Conservation (phyloP, 2,113 vertebrate species). For the Phalacrocorax aristotelis region DNA sequence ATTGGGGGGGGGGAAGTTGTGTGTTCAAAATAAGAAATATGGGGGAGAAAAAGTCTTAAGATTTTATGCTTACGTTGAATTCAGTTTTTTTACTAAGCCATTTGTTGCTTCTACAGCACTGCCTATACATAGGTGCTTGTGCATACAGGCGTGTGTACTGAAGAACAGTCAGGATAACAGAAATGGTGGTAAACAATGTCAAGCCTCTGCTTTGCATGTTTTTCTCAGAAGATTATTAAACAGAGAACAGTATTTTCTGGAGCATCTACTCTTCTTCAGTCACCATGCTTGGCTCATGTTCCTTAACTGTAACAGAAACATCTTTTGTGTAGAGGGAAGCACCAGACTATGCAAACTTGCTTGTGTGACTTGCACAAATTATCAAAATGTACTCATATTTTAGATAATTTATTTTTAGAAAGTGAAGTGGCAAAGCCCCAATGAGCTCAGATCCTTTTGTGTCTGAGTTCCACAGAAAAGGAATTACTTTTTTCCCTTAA, state of each 20-base stretch:
- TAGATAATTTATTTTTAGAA: not conserved
- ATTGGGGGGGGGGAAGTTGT: not conserved
- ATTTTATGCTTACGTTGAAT: not conserved
- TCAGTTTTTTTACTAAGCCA: not conserved
- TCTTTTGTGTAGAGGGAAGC: not conserved
- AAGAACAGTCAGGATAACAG: not conserved
- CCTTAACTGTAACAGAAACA: not conserved
- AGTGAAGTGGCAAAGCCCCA: not conserved
- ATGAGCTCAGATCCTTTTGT: not conserved
- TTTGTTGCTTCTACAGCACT: not conserved
- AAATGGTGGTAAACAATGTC: not conserved
- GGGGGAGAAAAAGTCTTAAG: accelerated
- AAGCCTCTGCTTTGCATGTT: not conserved
- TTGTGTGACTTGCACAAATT: not conserved
- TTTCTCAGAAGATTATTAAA: not conserved
- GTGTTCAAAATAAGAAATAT: not conserved
- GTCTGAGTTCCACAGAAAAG: not conserved
- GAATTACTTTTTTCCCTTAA: not conserved
- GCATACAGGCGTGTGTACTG: accelerated
- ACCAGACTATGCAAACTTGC: not conserved
- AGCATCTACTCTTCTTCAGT: not conserved
- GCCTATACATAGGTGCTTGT: not conserved
- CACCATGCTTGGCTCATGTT: not conserved
- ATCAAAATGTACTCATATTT: not conserved
- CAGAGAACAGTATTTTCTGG: not conserved